Evolutionary conservation across 2,888 invertebrate genomes (phyloP).

Genomic region (Nezara viridula): DNA sequence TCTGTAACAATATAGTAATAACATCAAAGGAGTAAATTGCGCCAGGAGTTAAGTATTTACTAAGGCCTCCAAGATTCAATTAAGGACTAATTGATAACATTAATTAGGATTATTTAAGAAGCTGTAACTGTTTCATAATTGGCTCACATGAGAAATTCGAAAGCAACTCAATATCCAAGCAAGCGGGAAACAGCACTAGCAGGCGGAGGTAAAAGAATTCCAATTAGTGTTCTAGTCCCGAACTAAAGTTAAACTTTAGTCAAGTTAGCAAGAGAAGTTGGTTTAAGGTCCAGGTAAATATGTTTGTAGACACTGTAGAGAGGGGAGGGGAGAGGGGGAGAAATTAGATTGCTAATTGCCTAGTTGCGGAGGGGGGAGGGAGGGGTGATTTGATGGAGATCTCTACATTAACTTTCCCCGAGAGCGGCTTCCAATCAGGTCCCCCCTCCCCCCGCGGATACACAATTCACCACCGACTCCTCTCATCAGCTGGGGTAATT

Average conservation of each 20-base stretch:
- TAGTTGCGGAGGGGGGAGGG: neutral
- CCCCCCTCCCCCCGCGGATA: neutral
- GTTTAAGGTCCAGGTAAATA: conserved; percentile 49
- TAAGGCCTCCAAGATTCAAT: neutral
- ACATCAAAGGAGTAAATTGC: too few species aligned
- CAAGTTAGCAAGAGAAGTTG: conserved; percentile 44
- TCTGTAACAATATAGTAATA: too few species aligned
- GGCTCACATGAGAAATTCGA: neutral
- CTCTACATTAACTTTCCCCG: conserved; percentile 46
- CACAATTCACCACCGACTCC: conserved; percentile 46
- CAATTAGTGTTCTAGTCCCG: conserved; percentile 28
- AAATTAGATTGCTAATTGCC: conserved; percentile 49
- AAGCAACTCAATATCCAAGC: neutral
- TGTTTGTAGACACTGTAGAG: conserved; percentile 34
- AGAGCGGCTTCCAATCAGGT: conserved; percentile 1
- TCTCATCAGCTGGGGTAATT: conserved; percentile 37
- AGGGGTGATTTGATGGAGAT: conserved; percentile 27
- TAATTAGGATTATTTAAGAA: neutral
- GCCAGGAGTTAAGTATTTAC: too few species aligned
- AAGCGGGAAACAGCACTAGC: neutral
- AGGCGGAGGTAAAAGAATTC: conserved; percentile 38
- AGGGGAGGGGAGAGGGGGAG: neutral
- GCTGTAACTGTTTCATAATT: neutral
- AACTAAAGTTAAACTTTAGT: conserved; percentile 49
- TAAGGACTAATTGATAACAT: neutral